Evolutionary conservation across 1,140 invertebrate species (phyloP).

Genomic region (Heliconius hermathena): DNA sequence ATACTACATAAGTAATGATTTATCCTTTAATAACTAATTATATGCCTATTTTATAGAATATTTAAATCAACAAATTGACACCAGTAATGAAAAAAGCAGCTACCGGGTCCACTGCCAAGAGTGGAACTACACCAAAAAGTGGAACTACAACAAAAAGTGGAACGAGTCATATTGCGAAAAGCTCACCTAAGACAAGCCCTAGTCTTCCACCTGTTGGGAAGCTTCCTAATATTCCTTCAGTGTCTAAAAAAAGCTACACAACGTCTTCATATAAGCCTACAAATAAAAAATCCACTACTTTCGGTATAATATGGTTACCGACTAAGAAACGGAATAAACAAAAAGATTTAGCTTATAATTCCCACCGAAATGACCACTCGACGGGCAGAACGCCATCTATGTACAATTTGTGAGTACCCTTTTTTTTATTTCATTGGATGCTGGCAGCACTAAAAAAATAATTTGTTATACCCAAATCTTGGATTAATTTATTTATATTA

Average conservation of each 20-base stretch:
- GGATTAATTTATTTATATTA: no score
- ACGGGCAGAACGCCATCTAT: conserved; percentile 63
- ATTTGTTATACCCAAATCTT: no score
- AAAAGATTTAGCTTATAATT: conserved; percentile 58
- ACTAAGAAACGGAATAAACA: conserved; percentile 61
- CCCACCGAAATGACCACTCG: conserved; percentile 48
- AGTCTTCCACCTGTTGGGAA: conserved; percentile 30
- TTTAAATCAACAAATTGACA: conserved; percentile 43
- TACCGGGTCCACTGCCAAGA: conserved; percentile 50
- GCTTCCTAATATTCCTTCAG: conserved; percentile 32
- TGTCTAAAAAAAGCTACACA: conserved; percentile 46
- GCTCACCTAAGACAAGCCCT: conserved; percentile 20
- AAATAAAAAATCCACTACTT: conserved; percentile 50
- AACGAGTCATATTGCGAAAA: conserved; percentile 36
- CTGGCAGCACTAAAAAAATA: neutral
- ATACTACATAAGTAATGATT: no score
- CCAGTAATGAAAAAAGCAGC: conserved; percentile 53
- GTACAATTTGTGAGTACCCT: conserved; percentile 68
- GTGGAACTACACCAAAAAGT: conserved; percentile 38
- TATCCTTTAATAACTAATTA: no score
- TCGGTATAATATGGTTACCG: conserved; percentile 73
- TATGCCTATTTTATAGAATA: neutral
- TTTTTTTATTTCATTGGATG: neutral
- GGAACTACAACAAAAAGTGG: conserved; percentile 23
- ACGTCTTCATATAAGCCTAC: conserved; percentile 43